These are phyloP conservation scores for Cerceris rybyensis DNA, from an alignment of 2,888 invertebrate species.

Conservation along the genomic window DNA sequence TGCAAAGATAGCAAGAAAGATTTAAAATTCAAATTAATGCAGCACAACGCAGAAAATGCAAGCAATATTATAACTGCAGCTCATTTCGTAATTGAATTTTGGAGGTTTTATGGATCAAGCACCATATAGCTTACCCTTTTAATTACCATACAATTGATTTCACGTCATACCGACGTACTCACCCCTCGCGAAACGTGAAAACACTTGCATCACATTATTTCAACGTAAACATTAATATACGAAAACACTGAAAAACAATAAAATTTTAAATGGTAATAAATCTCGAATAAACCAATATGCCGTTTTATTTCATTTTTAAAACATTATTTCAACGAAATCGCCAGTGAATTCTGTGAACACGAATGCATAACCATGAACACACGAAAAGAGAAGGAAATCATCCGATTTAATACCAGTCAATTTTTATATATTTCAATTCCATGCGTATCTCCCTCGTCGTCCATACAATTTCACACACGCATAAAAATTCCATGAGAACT, in stretches of 20 bases:
- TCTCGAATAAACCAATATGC: not conserved
- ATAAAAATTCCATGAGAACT: not conserved
- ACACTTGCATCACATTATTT: not conserved
- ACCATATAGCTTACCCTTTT: constrained; percentile 15
- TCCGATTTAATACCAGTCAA: not conserved
- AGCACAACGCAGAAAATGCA: constrained; percentile 18
- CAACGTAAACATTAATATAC: not conserved
- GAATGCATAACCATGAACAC: not conserved
- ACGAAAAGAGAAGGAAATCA: not conserved
- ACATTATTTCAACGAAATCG: not conserved
- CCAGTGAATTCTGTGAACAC: not conserved
- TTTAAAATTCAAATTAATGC: constrained; percentile 58
- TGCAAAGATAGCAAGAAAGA: constrained; percentile 29
- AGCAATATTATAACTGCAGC: constrained; percentile 38
- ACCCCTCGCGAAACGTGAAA: not conserved
- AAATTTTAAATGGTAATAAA: not conserved
- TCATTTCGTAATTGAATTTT: constrained; percentile 47
- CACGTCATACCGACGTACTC: constrained; percentile 17
- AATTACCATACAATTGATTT: constrained; percentile 48
- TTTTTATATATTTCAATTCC: not conserved
- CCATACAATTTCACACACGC: not conserved
- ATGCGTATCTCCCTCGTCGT: not conserved
- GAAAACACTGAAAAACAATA: constrained; percentile 2
- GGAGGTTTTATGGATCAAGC: constrained; percentile 24
- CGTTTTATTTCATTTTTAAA: not conserved